phyloP scores from a whole-genome alignment of 1,140 invertebrate genomes.

The Hyles euphorbiae region DNA sequence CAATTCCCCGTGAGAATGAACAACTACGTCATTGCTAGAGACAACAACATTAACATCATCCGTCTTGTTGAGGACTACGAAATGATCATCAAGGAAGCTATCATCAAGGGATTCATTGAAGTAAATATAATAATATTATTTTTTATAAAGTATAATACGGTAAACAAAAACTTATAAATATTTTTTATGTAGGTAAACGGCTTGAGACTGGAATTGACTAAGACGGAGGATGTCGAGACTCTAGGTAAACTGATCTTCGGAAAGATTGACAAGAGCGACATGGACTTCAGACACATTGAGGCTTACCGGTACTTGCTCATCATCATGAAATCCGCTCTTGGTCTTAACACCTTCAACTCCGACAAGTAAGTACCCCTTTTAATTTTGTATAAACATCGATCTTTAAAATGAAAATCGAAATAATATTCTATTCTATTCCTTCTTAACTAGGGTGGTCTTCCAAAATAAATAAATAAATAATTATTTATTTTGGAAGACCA shows the following conservation, averaged over 20 bases:
- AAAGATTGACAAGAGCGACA: slow-evolving; percentile 45
- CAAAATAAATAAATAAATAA: no score
- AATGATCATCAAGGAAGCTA: slow-evolving; percentile 79
- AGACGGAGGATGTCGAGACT: slow-evolving; percentile 50
- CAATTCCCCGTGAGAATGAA: slow-evolving; percentile 78
- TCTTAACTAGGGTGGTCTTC: no score
- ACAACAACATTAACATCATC: slow-evolving; percentile 71
- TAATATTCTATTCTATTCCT: no score
- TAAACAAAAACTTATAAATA: not conserved
- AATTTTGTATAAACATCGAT: not conserved
- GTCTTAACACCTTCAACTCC: slow-evolving; percentile 42
- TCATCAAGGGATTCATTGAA: slow-evolving; percentile 79
- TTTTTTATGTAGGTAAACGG: slow-evolving; percentile 49
- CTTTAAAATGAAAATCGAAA: not conserved
- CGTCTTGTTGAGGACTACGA: slow-evolving; percentile 75
- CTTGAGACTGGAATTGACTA: slow-evolving; percentile 45
- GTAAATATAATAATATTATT: slow-evolving; percentile 31
- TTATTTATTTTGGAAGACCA: no score
- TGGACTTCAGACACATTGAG: slow-evolving; percentile 34
- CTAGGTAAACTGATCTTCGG: slow-evolving; percentile 58
- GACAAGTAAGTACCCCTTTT: slow-evolving; percentile 50
- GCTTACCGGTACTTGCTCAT: slow-evolving; percentile 63
- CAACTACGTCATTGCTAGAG: slow-evolving; percentile 72
- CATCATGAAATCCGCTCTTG: slow-evolving; percentile 54
- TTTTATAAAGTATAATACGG: not conserved